Evolutionary conservation across 2,113 vertebrate genomes (phyloP), one percentile per base, ranked within the genome.

Genomic region (Morone saxatilis): DNA sequence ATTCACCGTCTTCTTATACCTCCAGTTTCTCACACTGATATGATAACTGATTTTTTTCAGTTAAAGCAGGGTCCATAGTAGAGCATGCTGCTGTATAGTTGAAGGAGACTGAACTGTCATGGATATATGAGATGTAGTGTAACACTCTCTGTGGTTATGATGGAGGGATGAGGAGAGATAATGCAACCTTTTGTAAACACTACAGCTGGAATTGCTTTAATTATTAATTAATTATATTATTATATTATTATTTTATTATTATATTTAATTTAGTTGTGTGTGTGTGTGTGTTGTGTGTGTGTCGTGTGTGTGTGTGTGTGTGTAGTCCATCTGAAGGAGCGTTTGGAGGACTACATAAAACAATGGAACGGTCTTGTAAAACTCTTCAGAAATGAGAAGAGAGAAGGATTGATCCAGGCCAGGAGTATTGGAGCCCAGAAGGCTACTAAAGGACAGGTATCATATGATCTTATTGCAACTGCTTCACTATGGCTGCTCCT

Each of bases 301-400:
- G 19, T 62, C n/a, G 25, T 20, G 6, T 12, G 50, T 81, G 20
- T 79, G 20, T 85, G 54, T 71, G 5, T 88, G 4, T 84, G 25
- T 92, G n/a, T 85, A 99, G 98, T 81, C 53, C 98, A 99, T 92
- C 95, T 99, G 87, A 97, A 99, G 88, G 97, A 97, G 78, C 96
- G 96, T 61, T 91, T 99, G 89, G 98, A 99, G 82, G 94, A 98
- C 0, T 99, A 99, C 86, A 95, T 99, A 86, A 98, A 98, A 87
- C 96, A 96, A 61, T 99, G 98, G 98, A 99, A 99, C 2, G 98
- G 98, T 77, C 95, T 99, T 8, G 98, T 99, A 12, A 99, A 99
- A 91, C 90, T 99, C 43, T 98, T 97, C 94, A 95, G 98, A 85
- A 99, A 99, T 74, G 97, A 98, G 67, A 97, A 97, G 90, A 96